Evolutionary conservation across 2,888 invertebrate genomes (phyloP), one percentile per base, ranked within the genome.

Genomic region (Ormia ochracea): DNA sequence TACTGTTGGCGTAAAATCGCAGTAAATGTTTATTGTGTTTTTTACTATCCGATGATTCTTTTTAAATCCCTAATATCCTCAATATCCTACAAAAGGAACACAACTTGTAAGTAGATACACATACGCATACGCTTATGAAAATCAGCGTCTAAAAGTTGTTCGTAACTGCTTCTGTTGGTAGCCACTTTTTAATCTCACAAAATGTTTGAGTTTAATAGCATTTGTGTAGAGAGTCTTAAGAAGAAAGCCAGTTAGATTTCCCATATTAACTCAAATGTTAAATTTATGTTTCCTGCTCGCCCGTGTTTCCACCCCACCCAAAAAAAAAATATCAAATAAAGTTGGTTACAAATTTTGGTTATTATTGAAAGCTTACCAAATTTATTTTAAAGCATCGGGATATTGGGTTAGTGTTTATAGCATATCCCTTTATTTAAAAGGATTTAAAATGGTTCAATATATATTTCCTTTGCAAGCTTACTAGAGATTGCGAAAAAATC

Each of bases 1-100:
- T 58, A 17, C 28, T 58, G 21, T 36, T 45, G 43, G 38, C 17
- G 12, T 61, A 23, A 33, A 56, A 43, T 14, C 83, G 84, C 85
- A 86, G 87, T 87, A 88, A 88, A 87, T 87, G 88, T 88, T 87
- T 88, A 88, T 88, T 87, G 86, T 85, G n/a, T 83, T 81, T 85
- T 23, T 45, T 85, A 84, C 84, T 83, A 84, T 85, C 86, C 84
- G 85, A 85, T 85, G 83, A 85, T 84, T 82, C 85, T 82, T 86
- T 85, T 72, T 41, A 33, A 75, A 75, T 56, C 65, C 33, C 45
- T 54, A 69, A 65, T 82, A 68, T 69, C 65, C 26, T 48, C 23
- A 41, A 78, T 17, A 26, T 50, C 14, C 52, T 14, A 33, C 17
- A 41, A 33, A 43, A 19, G n/a, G 17, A 2, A 33, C 3, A 36